Evolutionary conservation across 2,888 invertebrate genomes (phyloP).

Genomic region (Halictus ligatus): DNA sequence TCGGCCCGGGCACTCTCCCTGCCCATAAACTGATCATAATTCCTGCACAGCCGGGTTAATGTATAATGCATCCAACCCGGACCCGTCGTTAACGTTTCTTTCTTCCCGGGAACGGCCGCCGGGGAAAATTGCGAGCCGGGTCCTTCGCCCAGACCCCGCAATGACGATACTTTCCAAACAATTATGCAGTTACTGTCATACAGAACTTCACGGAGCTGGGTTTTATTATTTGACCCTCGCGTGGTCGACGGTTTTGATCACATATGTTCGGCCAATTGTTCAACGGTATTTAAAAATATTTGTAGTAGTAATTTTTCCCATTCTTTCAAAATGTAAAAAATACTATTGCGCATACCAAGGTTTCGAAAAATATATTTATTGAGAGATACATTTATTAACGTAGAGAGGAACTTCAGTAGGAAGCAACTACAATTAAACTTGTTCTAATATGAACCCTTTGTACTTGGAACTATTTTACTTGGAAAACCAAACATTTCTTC

Average conservation of each 20-base stretch:
- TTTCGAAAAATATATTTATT: background rate
- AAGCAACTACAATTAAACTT: too few relatives aligned
- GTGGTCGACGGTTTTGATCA: background rate
- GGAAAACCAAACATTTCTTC: too few relatives aligned
- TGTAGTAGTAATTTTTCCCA: background rate
- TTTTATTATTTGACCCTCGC: background rate
- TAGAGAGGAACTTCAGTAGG: too few relatives aligned
- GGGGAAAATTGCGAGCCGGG: constrained; percentile 3
- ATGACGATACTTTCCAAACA: background rate
- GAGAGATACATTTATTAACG: too few relatives aligned
- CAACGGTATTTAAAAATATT: background rate
- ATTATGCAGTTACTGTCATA: background rate
- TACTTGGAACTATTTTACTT: too few relatives aligned
- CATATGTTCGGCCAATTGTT: background rate
- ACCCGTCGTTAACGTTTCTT: constrained; percentile 9
- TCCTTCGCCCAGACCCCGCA: background rate
- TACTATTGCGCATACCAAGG: too few relatives aligned
- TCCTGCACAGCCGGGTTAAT: constrained; percentile 29
- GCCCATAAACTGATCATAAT: constrained; percentile 59
- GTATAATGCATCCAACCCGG: constrained; percentile 39
- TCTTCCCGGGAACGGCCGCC: constrained; percentile 6
- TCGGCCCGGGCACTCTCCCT: constrained; percentile 30
- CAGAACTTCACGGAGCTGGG: background rate
- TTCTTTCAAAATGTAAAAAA: background rate
- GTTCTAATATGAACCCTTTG: too few relatives aligned